These are phyloP conservation scores for Sphaeramia orbicularis DNA, from an alignment of 2,797 vertebrate species.

Conservation along the genomic window DNA sequence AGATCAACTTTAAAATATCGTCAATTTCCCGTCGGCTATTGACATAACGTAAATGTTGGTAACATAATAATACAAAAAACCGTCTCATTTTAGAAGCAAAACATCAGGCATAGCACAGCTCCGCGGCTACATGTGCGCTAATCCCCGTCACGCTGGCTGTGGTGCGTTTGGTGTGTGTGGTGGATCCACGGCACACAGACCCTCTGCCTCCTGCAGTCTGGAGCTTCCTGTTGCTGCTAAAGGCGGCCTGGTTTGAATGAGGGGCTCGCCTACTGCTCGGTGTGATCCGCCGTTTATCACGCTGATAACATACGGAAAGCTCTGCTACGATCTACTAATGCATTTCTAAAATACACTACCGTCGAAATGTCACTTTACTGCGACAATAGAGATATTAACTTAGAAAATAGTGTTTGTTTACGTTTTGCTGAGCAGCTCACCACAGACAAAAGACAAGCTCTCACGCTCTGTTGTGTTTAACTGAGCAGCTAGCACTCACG, in stretches of 20 bases:
- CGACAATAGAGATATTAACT: rapidly evolving
- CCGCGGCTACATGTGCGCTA: background rate
- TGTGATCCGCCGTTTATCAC: constrained; percentile 1
- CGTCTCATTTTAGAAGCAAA: no score
- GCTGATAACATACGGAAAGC: background rate
- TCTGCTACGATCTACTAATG: background rate
- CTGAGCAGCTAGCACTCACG: background rate
- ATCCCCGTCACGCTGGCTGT: background rate
- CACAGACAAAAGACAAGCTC: background rate
- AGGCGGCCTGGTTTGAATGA: constrained; percentile 84
- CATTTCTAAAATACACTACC: background rate
- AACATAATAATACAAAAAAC: no score
- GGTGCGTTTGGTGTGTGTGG: background rate
- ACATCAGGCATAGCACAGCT: no score
- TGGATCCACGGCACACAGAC: constrained; percentile 32
- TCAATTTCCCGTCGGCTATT: no score
- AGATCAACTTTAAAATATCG: no score
- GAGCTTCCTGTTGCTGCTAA: constrained; percentile 94
- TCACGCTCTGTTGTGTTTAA: background rate
- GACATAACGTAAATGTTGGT: no score
- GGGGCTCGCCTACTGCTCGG: constrained; percentile 27
- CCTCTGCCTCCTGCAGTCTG: constrained; percentile 79
- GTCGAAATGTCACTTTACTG: rapidly evolving
- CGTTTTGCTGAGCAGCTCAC: background rate
- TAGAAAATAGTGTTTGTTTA: constrained; percentile 23